Conservation (phyloP, 2,888 invertebrate species). For the Zygogramma bicolorata region DNA sequence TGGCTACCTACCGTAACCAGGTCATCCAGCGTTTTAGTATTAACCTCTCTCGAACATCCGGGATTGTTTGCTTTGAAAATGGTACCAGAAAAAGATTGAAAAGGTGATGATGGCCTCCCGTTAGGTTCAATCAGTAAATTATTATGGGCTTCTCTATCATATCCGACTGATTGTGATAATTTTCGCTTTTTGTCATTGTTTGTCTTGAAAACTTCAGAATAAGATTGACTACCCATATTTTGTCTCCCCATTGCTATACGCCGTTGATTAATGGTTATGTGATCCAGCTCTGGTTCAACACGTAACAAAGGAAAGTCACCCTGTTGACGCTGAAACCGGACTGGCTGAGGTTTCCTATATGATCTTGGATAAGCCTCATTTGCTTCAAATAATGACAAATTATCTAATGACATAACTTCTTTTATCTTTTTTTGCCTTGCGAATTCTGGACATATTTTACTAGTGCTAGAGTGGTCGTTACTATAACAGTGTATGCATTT, state of each 20-base stretch:
- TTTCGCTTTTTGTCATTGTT: no score
- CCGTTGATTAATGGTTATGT: not conserved
- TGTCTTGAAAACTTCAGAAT: no score
- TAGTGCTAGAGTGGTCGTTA: not conserved
- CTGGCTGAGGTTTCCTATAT: not conserved
- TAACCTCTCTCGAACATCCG: no score
- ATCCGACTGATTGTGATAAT: no score
- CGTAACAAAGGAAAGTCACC: not conserved
- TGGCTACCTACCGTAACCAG: not conserved
- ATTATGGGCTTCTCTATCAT: no score
- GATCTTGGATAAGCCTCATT: not conserved
- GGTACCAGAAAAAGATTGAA: no score
- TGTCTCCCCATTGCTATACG: not conserved
- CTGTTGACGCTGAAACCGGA: not conserved
- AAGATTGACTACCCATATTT: no score
- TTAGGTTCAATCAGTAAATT: no score
- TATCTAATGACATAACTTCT: not conserved
- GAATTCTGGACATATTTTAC: not conserved
- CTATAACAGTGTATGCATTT: not conserved
- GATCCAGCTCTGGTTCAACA: not conserved
- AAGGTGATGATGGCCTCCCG: no score
- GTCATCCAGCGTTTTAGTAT: not conserved
- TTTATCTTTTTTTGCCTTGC: not conserved
- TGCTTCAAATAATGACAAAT: not conserved
- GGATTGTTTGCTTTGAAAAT: no score